Evolutionary conservation across 2,888 invertebrate genomes (phyloP).

Genomic region (Drosophila borborema): DNA sequence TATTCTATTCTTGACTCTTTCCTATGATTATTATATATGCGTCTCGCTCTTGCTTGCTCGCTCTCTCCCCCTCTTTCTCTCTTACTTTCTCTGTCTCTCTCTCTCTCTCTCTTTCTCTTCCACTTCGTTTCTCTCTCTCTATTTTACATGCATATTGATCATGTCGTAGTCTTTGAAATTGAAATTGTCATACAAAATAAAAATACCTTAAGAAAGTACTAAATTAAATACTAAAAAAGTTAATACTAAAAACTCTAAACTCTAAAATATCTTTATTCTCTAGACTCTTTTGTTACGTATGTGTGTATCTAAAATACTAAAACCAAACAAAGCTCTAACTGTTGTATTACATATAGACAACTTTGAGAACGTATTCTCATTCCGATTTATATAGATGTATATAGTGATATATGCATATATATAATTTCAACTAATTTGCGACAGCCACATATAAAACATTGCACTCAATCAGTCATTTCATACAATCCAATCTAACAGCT

Average conservation of each 20-base stretch:
- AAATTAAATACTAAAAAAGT: constrained; percentile 22
- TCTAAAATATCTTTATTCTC: constrained; percentile 52
- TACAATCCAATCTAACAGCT: constrained; percentile 27
- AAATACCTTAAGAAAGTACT: constrained; percentile 25
- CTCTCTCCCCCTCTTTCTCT: constrained; percentile 17
- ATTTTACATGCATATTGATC: constrained; percentile 59
- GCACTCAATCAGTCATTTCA: constrained; percentile 50
- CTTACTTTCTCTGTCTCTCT: background rate
- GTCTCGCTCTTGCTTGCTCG: constrained; percentile 17
- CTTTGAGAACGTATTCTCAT: constrained; percentile 45
- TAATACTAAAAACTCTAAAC: constrained; percentile 46
- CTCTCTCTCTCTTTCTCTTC: constrained; percentile 9
- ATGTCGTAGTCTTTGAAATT: constrained; percentile 63
- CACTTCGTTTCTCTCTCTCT: constrained; percentile 12
- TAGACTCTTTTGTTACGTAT: constrained; percentile 59
- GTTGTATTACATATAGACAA: constrained; percentile 64
- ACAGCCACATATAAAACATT: constrained; percentile 37
- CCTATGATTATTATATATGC: constrained; percentile 4
- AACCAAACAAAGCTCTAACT: constrained; percentile 55
- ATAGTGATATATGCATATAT: background rate
- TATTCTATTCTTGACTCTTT: background rate
- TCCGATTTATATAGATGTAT: constrained; percentile 29
- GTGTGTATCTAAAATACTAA: constrained; percentile 59
- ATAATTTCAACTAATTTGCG: constrained; percentile 33
- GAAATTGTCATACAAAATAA: constrained; percentile 49